Conservation (phyloP, 2,113 vertebrate species). For the Chaenogobius annularis region DNA sequence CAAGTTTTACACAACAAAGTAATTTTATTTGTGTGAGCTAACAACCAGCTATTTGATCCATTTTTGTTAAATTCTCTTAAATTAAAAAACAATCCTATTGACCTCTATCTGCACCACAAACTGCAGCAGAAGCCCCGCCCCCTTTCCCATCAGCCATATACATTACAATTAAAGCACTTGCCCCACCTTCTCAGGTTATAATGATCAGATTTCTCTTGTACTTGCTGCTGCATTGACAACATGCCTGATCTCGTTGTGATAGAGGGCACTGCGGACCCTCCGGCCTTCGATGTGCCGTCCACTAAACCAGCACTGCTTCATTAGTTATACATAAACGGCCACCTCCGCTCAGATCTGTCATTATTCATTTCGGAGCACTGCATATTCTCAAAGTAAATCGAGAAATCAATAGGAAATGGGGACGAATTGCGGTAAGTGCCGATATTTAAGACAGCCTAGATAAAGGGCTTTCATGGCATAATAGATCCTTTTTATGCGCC, state of each 20-base stretch:
- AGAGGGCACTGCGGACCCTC: constrained; percentile 30
- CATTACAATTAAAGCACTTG: constrained; percentile 57
- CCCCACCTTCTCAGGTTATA: constrained; percentile 42
- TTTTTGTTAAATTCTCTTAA: no score
- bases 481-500: constrained; percentile 69
- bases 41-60: no score
- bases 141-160: constrained; percentile 37
- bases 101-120: no score
- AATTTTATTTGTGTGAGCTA: no score
- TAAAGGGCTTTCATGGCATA: constrained; percentile 64
- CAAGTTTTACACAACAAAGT: no score
- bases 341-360: constrained; percentile 62
- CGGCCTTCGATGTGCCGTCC: constrained; percentile 12
- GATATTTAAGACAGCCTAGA: constrained; percentile 74
- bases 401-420: constrained; percentile 74
- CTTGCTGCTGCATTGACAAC: constrained; percentile 31
- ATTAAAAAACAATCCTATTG: no score
- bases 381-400: constrained; percentile 65
- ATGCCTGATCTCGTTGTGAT: constrained; percentile 38
- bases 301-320: constrained; percentile 31
- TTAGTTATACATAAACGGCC: constrained; percentile 35
- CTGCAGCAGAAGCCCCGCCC: constrained; percentile 33
- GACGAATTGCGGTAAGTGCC: constrained; percentile 73
- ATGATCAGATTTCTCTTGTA: constrained; percentile 42
- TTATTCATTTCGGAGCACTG: constrained; percentile 66